phyloP scores from a whole-genome alignment of 92 coral and sea anemone species.

The Ricordea florida region DNA sequence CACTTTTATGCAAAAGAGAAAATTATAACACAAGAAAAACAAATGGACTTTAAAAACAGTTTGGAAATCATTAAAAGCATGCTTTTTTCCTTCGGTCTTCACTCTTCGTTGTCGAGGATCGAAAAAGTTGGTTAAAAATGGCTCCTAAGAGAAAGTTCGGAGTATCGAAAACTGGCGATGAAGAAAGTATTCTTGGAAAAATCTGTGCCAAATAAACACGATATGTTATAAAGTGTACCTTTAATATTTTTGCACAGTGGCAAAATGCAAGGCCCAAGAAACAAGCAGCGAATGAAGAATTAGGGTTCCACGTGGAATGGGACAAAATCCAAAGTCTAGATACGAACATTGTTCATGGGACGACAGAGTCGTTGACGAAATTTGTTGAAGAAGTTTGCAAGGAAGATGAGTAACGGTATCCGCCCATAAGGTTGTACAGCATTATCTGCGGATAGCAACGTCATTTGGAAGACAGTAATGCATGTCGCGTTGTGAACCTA shows the following conservation, averaged over 20 bases:
- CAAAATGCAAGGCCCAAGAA: too few relatives aligned
- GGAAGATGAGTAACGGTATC: slow-evolving; percentile 18
- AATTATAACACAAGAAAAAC: too few relatives aligned
- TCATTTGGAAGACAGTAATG: slow-evolving; percentile 3
- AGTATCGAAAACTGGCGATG: not conserved
- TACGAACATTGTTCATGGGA: not conserved
- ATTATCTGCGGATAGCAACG: slow-evolving; percentile 9
- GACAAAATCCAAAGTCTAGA: not conserved
- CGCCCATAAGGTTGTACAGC: slow-evolving; percentile 27
- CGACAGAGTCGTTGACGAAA: too few relatives aligned
- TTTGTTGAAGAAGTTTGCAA: too few relatives aligned
- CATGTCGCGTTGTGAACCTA: not conserved
- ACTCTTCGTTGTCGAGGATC: not conserved
- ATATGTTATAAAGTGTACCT: too few relatives aligned
- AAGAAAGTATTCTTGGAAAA: not conserved
- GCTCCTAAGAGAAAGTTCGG: not conserved
- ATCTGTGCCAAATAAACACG: not conserved
- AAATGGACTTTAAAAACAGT: not conserved
- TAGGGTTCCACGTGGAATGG: not conserved
- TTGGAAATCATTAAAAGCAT: not conserved
- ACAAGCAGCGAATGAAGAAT: too few relatives aligned
- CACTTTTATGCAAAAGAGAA: too few relatives aligned
- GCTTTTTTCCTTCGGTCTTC: not conserved
- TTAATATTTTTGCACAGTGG: too few relatives aligned
- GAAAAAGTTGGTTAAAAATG: not conserved